These are phyloP conservation scores for Lytechinus variegatus DNA, from an alignment of 35 echinoderm and acorn worm species.

Conservation along the genomic window DNA sequence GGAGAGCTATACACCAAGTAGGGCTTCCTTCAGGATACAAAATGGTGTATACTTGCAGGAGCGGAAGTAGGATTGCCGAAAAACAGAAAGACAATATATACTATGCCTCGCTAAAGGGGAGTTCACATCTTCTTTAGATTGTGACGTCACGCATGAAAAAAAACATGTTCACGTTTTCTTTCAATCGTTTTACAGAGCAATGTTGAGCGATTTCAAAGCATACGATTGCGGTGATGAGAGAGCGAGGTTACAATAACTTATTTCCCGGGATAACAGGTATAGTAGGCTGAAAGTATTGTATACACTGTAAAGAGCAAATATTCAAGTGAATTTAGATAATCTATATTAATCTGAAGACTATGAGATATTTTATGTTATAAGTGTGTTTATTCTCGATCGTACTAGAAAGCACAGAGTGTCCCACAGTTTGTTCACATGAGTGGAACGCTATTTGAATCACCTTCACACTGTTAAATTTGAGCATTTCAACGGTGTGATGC, in stretches of 20 bases:
- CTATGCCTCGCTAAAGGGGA: background rate
- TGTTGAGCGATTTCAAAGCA: background rate
- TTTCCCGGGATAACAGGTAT: background rate
- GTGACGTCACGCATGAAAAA: background rate
- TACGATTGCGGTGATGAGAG: background rate
- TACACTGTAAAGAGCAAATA: no score
- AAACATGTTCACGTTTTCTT: background rate
- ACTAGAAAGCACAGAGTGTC: no score
- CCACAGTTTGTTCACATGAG: no score
- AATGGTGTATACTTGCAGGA: background rate
- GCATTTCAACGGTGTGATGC: no score
- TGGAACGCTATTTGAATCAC: no score
- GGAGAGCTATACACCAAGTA: background rate
- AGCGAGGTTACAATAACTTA: background rate
- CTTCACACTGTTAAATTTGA: no score
- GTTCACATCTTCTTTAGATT: background rate
- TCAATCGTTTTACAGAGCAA: background rate
- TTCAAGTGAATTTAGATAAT: no score
- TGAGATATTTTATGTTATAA: no score
- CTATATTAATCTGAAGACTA: no score
- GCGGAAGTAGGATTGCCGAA: background rate
- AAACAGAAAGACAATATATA: background rate
- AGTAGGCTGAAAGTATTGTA: no score
- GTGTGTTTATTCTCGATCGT: no score
- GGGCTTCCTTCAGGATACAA: background rate